These are phyloP conservation scores for Syncerus caffer DNA, from an alignment of 2,797 vertebrate species.

Conservation along the genomic window DNA sequence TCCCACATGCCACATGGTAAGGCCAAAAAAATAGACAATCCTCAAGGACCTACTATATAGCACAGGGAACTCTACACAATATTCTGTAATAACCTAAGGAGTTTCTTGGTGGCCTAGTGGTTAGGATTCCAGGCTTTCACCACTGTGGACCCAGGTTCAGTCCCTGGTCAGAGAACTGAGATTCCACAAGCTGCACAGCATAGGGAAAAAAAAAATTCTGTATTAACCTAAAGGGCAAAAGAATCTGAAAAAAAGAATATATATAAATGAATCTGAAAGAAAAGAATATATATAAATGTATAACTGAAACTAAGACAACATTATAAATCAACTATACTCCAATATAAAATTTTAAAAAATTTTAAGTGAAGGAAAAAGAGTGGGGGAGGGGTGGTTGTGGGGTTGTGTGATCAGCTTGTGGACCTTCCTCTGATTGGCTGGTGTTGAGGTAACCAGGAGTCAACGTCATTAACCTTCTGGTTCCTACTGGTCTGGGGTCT, in stretches of 20 bases:
- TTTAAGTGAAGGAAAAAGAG: neutral
- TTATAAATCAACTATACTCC: neutral
- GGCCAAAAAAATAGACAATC: neutral
- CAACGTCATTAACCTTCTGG: neutral
- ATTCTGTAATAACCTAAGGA: neutral
- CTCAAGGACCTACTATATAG: neutral
- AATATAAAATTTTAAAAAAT: neutral
- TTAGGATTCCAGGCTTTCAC: neutral
- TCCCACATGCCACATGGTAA: neutral
- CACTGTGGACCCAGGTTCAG: neutral
- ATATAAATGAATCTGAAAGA: too few species aligned
- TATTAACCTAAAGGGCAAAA: neutral
- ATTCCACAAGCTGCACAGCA: neutral
- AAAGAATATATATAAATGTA: neutral
- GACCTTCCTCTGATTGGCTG: neutral
- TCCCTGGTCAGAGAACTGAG: neutral
- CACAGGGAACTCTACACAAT: neutral
- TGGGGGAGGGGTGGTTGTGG: neutral
- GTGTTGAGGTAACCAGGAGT: neutral
- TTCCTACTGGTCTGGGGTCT: neutral
- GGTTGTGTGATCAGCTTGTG: neutral
- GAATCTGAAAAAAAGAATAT: neutral
- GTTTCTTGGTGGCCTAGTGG: neutral
- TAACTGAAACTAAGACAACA: neutral
- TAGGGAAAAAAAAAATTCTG: accelerated